Percentiles rank a stretch among this genome's conserved stretches.
These are phyloP conservation scores for Eilema sororculum DNA, from an alignment of 2,888 invertebrate species.

Conservation along the genomic window DNA sequence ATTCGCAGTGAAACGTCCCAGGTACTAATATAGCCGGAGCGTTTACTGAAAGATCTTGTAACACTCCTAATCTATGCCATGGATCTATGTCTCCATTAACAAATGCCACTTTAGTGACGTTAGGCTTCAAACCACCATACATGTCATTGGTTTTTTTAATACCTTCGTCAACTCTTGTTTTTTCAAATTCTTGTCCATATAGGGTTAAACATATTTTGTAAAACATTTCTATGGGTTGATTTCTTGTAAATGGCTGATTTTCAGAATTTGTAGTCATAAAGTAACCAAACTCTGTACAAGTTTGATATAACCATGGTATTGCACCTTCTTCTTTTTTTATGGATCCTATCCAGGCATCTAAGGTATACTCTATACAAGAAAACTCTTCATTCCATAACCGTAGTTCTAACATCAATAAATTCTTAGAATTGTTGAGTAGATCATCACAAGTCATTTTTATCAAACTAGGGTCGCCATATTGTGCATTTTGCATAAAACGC, in stretches of 20 bases:
- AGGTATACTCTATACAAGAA: no score
- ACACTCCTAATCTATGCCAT: slow-evolving; percentile 84
- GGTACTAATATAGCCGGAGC: slow-evolving; percentile 73
- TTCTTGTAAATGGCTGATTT: slow-evolving; percentile 86
- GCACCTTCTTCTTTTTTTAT: no score
- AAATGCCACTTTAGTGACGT: slow-evolving; percentile 85
- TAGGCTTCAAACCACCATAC: slow-evolving; percentile 80
- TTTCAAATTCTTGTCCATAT: slow-evolving; percentile 69
- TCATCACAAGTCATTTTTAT: no score
- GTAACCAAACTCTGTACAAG: slow-evolving; percentile 92
- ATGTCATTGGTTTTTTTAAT: slow-evolving; percentile 75
- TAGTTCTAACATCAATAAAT: no score
- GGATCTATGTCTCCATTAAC: slow-evolving; percentile 88
- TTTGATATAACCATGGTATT: slow-evolving; percentile 88
- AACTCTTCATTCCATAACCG: no score
- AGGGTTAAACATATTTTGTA: slow-evolving; percentile 72
- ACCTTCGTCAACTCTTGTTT: no score
- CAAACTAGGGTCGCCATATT: no score
- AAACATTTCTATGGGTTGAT: slow-evolving; percentile 68
- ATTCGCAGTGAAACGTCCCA: slow-evolving; percentile 70
- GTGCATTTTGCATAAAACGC: no score
- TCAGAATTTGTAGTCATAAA: slow-evolving; percentile 88
- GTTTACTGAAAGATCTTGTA: slow-evolving; percentile 74
- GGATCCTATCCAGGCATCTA: no score
- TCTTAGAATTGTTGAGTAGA: no score